phyloP scores from a whole-genome alignment of 1,140 invertebrate species.

The Cecropterus lyciades region DNA sequence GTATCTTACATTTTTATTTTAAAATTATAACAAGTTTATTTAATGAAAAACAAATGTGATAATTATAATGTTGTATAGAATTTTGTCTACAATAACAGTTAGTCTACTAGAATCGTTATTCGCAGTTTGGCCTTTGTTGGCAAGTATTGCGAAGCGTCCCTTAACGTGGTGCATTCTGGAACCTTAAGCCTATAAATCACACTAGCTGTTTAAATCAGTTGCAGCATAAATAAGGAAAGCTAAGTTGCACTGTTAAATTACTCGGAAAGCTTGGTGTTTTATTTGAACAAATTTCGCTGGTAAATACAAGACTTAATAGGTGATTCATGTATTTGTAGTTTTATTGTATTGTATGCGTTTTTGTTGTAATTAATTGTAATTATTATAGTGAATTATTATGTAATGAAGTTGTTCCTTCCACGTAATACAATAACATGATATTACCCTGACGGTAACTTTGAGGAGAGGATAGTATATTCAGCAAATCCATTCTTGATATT shows the following conservation, averaged over 20 bases:
- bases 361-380: no score
- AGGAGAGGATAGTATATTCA: no score
- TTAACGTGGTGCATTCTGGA: conserved; percentile 10
- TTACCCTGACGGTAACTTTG: no score
- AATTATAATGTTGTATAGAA: no score
- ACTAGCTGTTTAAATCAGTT: conserved; percentile 30
- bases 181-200: conserved; percentile 15
- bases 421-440: no score
- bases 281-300: conserved; percentile 9
- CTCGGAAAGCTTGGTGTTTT: conserved; percentile 21
- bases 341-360: background rate
- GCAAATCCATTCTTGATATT: no score
- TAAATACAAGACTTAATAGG: background rate
- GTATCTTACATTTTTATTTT: no score
- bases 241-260: conserved; percentile 27
- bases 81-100: background rate
- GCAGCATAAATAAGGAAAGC: conserved; percentile 28
- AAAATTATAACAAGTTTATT: no score
- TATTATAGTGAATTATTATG: no score
- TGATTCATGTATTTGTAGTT: background rate
- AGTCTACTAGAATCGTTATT: background rate
- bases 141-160: conserved; percentile 12
- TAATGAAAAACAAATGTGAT: no score
- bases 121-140: conserved; percentile 3
- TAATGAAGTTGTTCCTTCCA: no score